A percentile compares a stretch with the other conserved stretches of the same genome.
Conservation (phyloP, 2,113 vertebrate species). For the Strix aluco region DNA sequence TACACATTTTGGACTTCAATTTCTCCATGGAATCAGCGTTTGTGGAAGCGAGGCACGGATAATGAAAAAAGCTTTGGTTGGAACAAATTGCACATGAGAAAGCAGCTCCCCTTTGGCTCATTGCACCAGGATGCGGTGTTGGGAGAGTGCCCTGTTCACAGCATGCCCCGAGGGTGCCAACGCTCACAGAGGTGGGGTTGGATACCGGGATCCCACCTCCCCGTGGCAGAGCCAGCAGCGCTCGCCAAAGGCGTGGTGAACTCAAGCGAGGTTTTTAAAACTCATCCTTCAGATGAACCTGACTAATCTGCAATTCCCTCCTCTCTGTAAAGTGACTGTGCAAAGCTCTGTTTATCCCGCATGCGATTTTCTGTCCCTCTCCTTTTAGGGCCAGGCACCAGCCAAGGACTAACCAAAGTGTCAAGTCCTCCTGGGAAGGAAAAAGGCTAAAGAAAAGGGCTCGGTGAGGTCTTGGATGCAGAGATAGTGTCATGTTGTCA, state of each 20-base stretch:
- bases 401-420: not conserved
- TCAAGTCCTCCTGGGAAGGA: not conserved
- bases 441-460: not conserved
- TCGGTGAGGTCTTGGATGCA: not conserved
- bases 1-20: not conserved
- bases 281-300: too few relatives aligned
- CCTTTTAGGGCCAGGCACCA: not conserved
- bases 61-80: not conserved
- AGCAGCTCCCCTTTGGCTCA: not conserved
- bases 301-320: too few relatives aligned
- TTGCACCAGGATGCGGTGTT: not conserved
- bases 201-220: not conserved
- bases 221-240: not conserved
- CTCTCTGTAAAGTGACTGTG: too few relatives aligned
- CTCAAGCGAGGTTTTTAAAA: too few relatives aligned
- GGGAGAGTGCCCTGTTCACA: not conserved
- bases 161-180: rapidly evolving
- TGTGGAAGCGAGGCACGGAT: not conserved
- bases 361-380: not conserved
- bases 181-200: rapidly evolving
- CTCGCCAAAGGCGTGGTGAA: not conserved
- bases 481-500: rapidly evolving
- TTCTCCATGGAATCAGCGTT: not conserved
- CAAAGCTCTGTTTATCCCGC: too few relatives aligned
- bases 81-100: not conserved